A percentile compares a stretch with the other conserved stretches of the same genome.
These are phyloP conservation scores for Neria commutata DNA, from an alignment of 2,888 invertebrate species.

Conservation along the genomic window DNA sequence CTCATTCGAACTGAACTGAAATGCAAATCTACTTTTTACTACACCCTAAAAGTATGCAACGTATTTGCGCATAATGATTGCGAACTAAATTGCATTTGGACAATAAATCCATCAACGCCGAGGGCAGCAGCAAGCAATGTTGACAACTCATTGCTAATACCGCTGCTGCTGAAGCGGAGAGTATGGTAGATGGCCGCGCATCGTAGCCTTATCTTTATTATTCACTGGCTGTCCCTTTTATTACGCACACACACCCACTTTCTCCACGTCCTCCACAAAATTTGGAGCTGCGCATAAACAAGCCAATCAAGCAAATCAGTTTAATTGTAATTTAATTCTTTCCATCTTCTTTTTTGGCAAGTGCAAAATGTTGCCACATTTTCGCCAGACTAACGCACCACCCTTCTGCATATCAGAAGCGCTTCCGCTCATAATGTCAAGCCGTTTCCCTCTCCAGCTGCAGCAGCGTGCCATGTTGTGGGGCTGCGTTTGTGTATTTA, in stretches of 20 bases:
- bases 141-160: not conserved
- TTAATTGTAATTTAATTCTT: constrained; percentile 23
- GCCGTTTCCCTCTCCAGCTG: not conserved
- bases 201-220: no score
- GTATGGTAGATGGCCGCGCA: no score
- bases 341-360: not conserved
- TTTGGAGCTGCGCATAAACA: no score
- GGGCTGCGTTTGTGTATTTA: not conserved
- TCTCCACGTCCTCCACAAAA: not conserved
- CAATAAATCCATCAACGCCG: not conserved
- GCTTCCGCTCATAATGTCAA: no score
- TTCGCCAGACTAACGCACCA: no score
- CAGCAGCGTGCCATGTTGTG: not conserved
- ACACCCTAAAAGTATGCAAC: constrained; percentile 4
- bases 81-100: not conserved
- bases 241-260: no score
- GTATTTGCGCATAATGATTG: not conserved
- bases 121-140: not conserved
- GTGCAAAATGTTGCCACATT: not conserved
- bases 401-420: no score
- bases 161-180: no score
- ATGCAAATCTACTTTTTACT: no score
- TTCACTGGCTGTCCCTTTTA: no score
- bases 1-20: no score
- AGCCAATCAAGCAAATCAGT: constrained; percentile 23